Conservation (phyloP, 2,113 vertebrate genomes). For the Syngnathus scovelli region DNA sequence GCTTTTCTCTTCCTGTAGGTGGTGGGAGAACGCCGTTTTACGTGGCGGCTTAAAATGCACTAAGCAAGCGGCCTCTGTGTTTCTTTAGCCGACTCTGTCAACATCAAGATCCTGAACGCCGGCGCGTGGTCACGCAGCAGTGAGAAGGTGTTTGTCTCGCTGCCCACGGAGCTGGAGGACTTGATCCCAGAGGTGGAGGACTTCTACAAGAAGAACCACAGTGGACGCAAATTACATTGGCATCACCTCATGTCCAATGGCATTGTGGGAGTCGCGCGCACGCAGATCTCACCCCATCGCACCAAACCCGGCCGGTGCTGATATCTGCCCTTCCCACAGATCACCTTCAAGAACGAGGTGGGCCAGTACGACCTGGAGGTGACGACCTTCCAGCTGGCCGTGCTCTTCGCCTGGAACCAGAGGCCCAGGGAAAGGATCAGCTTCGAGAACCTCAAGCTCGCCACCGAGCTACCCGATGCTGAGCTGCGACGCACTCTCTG, state of each 20-base stretch:
- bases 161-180: conserved; percentile 95
- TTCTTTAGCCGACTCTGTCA: conserved; percentile 89
- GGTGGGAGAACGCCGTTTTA: background rate
- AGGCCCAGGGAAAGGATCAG: conserved; percentile 97
- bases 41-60: background rate
- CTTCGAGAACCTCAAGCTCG: conserved; percentile 97
- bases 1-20: too few species aligned
- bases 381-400: conserved; percentile 96
- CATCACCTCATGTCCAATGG: conserved; percentile 99
- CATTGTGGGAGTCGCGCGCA: conserved; percentile 80
- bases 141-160: conserved; percentile 96
- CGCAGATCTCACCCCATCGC: background rate
- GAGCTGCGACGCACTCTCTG: conserved; percentile 96
- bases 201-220: conserved; percentile 99
- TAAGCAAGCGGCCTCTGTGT: background rate
- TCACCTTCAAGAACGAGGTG: conserved; percentile 98
- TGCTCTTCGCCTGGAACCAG: conserved; percentile 99
- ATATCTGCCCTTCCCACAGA: conserved; percentile 63
- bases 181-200: conserved; percentile 98
- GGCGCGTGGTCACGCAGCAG: conserved; percentile 98
- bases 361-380: conserved; percentile 98
- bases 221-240: conserved; percentile 97
- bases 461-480: conserved; percentile 95
- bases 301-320: too few species aligned
- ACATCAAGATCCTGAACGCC: conserved; percentile 99